A percentile compares a stretch with the other conserved stretches of the same genome.
These are phyloP conservation scores for Triops cancriformis DNA, from an alignment of 1,140 invertebrate genomes.

Conservation along the genomic window DNA sequence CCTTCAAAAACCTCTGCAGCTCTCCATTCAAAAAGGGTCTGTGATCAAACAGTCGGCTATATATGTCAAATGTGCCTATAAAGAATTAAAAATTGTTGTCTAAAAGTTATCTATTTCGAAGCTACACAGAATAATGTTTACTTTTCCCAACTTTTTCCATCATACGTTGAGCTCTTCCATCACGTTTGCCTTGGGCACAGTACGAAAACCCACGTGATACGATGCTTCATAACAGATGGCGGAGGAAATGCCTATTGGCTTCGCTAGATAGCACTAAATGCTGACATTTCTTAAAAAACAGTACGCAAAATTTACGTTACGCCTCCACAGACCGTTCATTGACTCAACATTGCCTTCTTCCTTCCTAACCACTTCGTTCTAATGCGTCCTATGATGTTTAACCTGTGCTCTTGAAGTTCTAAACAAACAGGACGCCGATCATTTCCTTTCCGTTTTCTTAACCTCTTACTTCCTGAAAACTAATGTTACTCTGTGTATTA, in stretches of 20 bases:
- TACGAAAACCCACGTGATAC: background rate
- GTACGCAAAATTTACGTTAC: background rate
- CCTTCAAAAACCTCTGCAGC: slow-evolving; percentile 67
- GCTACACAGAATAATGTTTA: background rate
- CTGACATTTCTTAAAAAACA: background rate
- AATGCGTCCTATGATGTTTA: slow-evolving; percentile 60
- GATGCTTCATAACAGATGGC: background rate
- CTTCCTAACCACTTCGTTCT: slow-evolving; percentile 36
- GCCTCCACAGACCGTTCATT: background rate
- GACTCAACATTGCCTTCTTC: background rate
- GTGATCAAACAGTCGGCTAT: slow-evolving; percentile 73
- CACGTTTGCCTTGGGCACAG: background rate
- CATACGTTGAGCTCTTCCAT: background rate
- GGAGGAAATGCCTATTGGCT: background rate
- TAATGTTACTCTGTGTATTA: too few species aligned
- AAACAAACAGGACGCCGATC: background rate
- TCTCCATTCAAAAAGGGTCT: slow-evolving; percentile 71
- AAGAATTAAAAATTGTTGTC: slow-evolving; percentile 17
- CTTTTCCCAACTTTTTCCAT: background rate
- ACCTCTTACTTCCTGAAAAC: background rate
- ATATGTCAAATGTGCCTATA: slow-evolving; percentile 69
- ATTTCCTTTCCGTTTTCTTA: background rate
- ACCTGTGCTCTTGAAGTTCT: background rate
- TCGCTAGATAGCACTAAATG: too few species aligned
- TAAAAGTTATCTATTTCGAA: background rate